Conservation (phyloP, 1,140 invertebrate species). For the Eriocheir sinensis region DNA sequence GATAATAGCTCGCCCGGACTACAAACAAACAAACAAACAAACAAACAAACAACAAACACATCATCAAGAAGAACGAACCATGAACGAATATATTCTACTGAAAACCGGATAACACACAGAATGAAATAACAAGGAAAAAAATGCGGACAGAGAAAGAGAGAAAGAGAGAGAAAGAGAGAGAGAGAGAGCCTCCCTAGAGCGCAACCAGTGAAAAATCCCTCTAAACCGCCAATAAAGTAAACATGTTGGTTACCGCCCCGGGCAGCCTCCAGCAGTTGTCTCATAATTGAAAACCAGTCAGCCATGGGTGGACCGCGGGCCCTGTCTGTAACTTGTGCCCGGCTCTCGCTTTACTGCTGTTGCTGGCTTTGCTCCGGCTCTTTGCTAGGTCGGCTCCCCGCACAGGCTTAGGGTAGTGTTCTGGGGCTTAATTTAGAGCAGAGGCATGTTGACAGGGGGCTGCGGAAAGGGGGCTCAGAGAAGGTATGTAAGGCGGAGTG, state of each 20-base stretch:
- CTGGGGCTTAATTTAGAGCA: not conserved
- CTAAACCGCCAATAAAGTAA: conserved; percentile 66
- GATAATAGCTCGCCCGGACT: too few species aligned
- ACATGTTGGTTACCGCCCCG: conserved; percentile 55
- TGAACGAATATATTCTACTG: conserved; percentile 28
- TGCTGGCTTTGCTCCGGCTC: conserved; percentile 35
- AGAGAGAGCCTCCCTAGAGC: conserved; percentile 3
- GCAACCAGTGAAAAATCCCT: conserved; percentile 59
- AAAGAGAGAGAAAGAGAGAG: too few species aligned
- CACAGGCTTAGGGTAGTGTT: not conserved
- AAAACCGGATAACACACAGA: not conserved
- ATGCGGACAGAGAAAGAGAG: too few species aligned
- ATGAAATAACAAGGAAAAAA: too few species aligned
- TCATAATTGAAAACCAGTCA: conserved; percentile 75
- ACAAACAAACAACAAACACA: too few species aligned
- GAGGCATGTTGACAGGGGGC: not conserved
- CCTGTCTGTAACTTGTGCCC: conserved; percentile 62
- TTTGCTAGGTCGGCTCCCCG: conserved; percentile 26
- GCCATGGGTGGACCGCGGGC: conserved; percentile 59
- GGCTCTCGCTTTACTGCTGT: conserved; percentile 39
- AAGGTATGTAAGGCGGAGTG: too few species aligned
- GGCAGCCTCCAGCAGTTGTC: conserved; percentile 64
- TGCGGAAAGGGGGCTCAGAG: not conserved
- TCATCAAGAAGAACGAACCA: conserved; percentile 16
- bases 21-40: too few species aligned